These are phyloP conservation scores for Hydrophis major DNA, from an alignment of 2,797 vertebrate species.

Conservation along the genomic window DNA sequence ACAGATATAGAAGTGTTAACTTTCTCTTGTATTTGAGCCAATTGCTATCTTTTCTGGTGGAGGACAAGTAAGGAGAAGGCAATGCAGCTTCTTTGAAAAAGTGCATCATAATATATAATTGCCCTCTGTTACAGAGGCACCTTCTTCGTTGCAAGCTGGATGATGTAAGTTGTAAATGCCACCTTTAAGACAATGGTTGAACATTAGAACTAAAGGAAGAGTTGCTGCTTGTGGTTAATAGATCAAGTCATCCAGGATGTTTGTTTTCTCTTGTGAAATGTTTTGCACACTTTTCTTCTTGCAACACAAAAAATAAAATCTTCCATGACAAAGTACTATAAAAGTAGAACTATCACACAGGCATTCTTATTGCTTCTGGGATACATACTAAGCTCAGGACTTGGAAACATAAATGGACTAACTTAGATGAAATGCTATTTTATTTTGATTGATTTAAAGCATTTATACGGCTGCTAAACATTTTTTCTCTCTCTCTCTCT, in stretches of 20 bases:
- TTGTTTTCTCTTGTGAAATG: background rate
- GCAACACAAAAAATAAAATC: background rate
- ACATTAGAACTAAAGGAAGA: background rate
- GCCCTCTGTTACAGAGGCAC: background rate
- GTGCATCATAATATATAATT: background rate
- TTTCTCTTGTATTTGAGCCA: background rate
- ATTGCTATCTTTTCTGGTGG: background rate
- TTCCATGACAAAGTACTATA: background rate
- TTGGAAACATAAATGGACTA: background rate
- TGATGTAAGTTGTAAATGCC: background rate
- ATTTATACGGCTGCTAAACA: background rate
- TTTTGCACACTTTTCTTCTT: background rate
- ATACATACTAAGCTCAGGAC: background rate
- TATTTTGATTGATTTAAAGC: background rate
- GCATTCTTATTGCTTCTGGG: background rate
- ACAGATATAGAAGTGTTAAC: background rate
- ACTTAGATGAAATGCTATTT: background rate
- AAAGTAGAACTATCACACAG: background rate
- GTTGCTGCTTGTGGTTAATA: background rate
- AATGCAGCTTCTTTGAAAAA: background rate
- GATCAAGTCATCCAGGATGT: background rate
- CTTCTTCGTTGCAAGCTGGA: background rate
- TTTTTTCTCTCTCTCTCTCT: too few relatives aligned
- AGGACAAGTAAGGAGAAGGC: background rate
- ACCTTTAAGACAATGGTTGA: background rate